Percentiles rank a stretch among this genome's conserved stretches.
Conservation (phyloP, 2,113 vertebrate species). For the Oreochromis niloticus region DNA sequence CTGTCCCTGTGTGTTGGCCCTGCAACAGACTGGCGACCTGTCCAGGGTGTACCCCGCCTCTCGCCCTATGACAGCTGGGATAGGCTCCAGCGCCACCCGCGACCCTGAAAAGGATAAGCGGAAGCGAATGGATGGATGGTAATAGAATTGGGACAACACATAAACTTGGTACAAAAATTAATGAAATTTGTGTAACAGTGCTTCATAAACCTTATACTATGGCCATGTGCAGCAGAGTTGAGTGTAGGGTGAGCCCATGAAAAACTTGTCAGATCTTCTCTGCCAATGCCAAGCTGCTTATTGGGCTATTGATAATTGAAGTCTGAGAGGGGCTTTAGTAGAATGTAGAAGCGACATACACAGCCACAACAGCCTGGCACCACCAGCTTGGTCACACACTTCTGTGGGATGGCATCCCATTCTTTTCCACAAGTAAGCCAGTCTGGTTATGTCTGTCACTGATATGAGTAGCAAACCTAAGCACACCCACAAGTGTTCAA, state of each 20-base stretch:
- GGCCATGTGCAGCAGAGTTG: not conserved
- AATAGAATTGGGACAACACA: not conserved
- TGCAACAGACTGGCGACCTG: too few species aligned
- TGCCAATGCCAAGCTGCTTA: not conserved
- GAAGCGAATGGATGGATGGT: not conserved
- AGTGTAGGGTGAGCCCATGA: too few species aligned
- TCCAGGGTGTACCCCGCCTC: too few species aligned
- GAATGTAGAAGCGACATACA: not conserved
- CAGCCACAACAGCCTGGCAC: not conserved
- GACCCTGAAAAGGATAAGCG: too few species aligned
- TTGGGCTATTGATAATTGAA: not conserved
- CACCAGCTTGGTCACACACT: not conserved
- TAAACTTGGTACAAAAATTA: accelerated
- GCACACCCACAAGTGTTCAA: not conserved
- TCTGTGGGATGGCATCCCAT: not conserved
- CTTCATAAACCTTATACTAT: not conserved
- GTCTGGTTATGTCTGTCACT: not conserved
- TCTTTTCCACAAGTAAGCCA: not conserved
- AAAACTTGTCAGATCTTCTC: not conserved
- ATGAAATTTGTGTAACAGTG: not conserved
- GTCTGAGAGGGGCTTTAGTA: not conserved
- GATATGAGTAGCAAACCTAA: not conserved
- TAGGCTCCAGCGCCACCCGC: too few species aligned
- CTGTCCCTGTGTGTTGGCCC: too few species aligned
- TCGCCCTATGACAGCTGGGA: too few species aligned